A percentile compares a stretch with the other conserved stretches of the same genome.
Evolutionary conservation across 2,797 vertebrate genomes (phyloP).

Genomic region (Poecilia wingei): DNA sequence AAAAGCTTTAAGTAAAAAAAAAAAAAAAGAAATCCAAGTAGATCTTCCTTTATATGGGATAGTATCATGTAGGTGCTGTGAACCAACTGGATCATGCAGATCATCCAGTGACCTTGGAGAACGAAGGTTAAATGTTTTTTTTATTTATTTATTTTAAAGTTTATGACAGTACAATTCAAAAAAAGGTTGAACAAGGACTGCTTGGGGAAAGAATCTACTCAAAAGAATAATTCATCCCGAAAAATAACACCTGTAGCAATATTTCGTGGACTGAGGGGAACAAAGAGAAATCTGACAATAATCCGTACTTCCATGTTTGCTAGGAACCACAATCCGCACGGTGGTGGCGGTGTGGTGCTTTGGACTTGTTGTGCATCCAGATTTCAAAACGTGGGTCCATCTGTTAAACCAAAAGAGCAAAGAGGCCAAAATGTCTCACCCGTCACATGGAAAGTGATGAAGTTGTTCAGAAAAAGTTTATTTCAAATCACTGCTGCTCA

Average conservation of each 20-base stretch:
- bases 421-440: background rate
- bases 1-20: background rate
- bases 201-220: background rate
- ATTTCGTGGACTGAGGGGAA: background rate
- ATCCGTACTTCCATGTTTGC: background rate
- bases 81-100: background rate
- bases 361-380: background rate
- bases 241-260: background rate
- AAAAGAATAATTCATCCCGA: background rate
- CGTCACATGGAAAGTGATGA: background rate
- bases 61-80: background rate
- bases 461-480: background rate
- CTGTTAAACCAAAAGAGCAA: background rate
- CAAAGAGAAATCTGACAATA: background rate
- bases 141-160: background rate
- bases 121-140: background rate
- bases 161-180: background rate
- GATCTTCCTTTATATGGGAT: background rate
- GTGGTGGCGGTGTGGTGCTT: background rate
- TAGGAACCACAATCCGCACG: background rate
- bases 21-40: background rate
- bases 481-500: background rate
- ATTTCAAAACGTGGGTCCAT: background rate
- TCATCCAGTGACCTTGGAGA: background rate
- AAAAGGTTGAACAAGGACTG: background rate